Conservation (phyloP, 2,113 vertebrate genomes). For the Crotalus viridis region DNA sequence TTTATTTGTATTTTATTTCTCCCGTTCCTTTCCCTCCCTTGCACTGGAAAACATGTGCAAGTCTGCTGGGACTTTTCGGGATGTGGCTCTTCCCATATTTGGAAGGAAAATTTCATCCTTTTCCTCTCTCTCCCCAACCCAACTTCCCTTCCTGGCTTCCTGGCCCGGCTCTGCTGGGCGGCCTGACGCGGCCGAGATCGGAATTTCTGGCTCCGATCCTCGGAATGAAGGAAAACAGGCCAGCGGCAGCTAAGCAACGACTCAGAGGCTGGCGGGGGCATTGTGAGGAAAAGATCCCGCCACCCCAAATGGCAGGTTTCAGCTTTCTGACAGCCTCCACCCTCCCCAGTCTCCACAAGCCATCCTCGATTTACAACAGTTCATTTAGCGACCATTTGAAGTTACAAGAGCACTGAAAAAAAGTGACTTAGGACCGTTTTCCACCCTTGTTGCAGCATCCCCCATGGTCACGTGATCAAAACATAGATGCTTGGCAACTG, state of each 20-base stretch:
- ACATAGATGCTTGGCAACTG: not conserved
- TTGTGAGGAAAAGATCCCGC: not conserved
- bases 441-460: not conserved
- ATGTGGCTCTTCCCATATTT: not conserved
- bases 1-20: not conserved
- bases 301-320: not conserved
- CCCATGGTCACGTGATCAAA: not conserved
- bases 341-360: not conserved
- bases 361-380: not conserved
- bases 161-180: not conserved
- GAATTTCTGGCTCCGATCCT: not conserved
- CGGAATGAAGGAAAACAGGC: not conserved
- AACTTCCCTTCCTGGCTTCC: not conserved
- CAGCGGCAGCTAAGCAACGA: not conserved
- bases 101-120: not conserved
- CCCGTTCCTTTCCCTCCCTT: not conserved
- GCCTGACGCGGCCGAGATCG: not conserved
- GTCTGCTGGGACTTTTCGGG: not conserved
- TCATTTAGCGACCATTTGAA: not conserved
- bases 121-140: not conserved
- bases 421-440: not conserved
- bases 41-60: not conserved
- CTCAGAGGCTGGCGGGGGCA: not conserved
- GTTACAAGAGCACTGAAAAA: not conserved
- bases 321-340: not conserved